A percentile compares a stretch with the other conserved stretches of the same genome.
These are phyloP conservation scores for Leptonema lineaticorne DNA, from an alignment of 1,140 invertebrate species.

Conservation along the genomic window DNA sequence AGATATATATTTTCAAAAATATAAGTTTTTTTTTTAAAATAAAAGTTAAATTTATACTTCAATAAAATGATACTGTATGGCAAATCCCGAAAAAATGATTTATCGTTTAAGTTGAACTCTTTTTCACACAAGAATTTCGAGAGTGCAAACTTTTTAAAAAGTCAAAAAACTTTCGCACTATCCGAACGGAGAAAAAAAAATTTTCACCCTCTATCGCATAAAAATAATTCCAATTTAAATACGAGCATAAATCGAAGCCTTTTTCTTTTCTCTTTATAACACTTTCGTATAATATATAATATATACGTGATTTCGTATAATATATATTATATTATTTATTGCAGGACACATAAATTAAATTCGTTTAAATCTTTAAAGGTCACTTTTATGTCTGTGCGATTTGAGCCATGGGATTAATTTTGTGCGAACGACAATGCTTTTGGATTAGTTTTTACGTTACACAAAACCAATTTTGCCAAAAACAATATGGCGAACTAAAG, in stretches of 20 bases:
- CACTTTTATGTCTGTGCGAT: neutral
- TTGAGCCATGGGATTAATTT: neutral
- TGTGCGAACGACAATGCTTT: neutral
- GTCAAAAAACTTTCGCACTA: constrained; percentile 9
- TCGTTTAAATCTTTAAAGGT: neutral
- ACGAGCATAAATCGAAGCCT: no score
- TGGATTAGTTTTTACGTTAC: constrained; percentile 1
- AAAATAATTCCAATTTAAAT: no score
- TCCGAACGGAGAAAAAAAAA: constrained; percentile 14
- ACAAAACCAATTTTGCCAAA: neutral
- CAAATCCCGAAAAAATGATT: constrained; percentile 23
- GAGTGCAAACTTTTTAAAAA: constrained; percentile 14
- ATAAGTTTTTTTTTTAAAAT: no score
- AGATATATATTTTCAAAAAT: no score
- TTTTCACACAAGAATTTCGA: constrained; percentile 6
- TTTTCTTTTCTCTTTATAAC: no score
- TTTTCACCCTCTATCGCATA: neutral
- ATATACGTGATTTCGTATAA: no score
- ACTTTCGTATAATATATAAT: no score
- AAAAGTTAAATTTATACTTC: no score
- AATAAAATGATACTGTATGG: neutral
- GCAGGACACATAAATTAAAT: no score
- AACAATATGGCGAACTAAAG: neutral
- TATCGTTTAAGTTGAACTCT: constrained; percentile 12
- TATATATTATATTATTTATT: no score